Percentiles rank a stretch among this genome's conserved stretches.
Conservation (phyloP, 2,113 vertebrate genomes). For the Numida meleagris region DNA sequence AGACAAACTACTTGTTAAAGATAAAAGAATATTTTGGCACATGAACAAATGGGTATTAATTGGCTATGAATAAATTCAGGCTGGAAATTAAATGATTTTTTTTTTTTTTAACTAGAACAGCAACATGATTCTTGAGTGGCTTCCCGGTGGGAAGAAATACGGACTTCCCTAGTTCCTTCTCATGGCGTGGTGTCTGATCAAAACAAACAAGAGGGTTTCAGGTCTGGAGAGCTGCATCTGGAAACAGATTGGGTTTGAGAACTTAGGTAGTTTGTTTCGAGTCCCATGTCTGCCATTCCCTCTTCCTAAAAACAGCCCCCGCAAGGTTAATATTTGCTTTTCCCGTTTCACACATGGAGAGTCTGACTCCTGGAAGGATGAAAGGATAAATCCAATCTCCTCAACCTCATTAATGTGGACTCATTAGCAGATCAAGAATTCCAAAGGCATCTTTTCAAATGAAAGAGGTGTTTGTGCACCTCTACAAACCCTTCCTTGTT, state of each 20-base stretch:
- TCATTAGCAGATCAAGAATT: background rate
- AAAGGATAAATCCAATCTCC: background rate
- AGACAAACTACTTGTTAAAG: slow-evolving; percentile 2
- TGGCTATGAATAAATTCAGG: slow-evolving; percentile 1
- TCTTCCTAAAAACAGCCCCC: background rate
- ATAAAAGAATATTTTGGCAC: slow-evolving; percentile 6
- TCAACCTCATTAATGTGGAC: background rate
- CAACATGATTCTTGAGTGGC: background rate
- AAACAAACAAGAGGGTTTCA: background rate
- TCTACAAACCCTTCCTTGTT: background rate
- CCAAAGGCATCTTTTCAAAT: background rate
- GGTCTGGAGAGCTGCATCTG: background rate
- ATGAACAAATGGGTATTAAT: background rate
- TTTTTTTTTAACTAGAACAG: background rate
- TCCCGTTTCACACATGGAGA: background rate
- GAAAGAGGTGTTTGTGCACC: background rate
- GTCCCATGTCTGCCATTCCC: background rate
- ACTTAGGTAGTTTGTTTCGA: background rate
- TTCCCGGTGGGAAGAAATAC: background rate
- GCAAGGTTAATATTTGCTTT: background rate
- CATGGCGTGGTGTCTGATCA: background rate
- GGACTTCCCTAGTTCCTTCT: background rate
- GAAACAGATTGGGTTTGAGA: background rate
- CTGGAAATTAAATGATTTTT: background rate
- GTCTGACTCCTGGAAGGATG: background rate